Evolutionary conservation across 2,888 invertebrate genomes (phyloP), one percentile per base, ranked within the genome.

Genomic region (Cecidostiba fungosa): DNA sequence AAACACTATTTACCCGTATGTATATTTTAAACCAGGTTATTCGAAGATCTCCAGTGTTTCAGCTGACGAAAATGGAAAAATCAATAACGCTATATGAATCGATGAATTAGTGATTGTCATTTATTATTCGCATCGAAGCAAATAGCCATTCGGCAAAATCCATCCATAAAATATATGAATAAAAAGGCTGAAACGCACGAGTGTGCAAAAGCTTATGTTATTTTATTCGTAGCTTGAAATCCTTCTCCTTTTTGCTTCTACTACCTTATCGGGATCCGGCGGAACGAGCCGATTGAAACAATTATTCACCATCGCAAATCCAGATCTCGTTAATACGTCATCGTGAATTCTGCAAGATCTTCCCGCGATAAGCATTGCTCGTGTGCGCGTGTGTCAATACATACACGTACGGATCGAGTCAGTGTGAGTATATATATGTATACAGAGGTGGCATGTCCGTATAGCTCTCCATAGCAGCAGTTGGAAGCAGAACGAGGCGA

Each of bases 281-380:
- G 14, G 5, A 19, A 12, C 29, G 69, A 14, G 29, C 32, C 69
- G 43, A 43, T 39, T 70, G 54, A 50, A 70, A 79, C 79, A 79
- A 70, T 79, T 69, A 50, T 79, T 79, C 79, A 80, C 59, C 80
- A 16, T 80, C 73, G 72, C 73, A 54, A 73, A 73, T 80, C 80
- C 80, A 54, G 39, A 80, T 50, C 72, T 80, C 80, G 73, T 80
- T 80, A 80, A 80, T 80, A 73, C 80, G 80, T 80, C 80, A 80
- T 59, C 80, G 73, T 81, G 81, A 81, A 81, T 81, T 72, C 81
- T 54, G 50, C n/a, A 10, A 62, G 73, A 29, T 32, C 23, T 29
- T 32, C 5, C 5, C 74, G 62, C 43, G 43, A 23, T 66, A 47
- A 39, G 73, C 39, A 29, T 62, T 0, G 26, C 59, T 23, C 19